phyloP scores from a whole-genome alignment of 1,140 invertebrate genomes.

The Dinothrombium tinctorium region DNA sequence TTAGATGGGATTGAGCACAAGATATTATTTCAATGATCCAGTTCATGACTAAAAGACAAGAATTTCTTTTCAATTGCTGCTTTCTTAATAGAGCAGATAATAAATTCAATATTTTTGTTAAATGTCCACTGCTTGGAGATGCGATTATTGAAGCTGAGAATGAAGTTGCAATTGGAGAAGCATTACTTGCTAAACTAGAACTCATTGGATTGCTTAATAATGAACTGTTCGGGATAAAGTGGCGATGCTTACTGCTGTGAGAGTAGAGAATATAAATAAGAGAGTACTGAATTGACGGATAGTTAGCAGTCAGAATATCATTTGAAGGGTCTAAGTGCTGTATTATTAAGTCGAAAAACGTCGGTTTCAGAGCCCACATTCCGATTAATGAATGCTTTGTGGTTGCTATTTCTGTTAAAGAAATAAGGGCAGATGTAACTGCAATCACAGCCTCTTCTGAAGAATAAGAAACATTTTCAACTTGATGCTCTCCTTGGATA shows the following conservation, averaged over 20 bases:
- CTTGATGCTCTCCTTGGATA: neutral
- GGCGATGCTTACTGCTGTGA: conserved; percentile 58
- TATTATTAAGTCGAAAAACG: conserved; percentile 58
- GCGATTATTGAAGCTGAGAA: conserved; percentile 30
- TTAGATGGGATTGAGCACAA: neutral
- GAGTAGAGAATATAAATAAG: conserved; percentile 39
- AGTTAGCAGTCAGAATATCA: conserved; percentile 28
- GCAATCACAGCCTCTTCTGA: conserved; percentile 35
- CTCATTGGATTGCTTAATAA: conserved; percentile 31
- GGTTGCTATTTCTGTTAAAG: conserved; percentile 45
- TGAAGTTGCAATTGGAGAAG: conserved; percentile 28
- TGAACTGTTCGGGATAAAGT: conserved; percentile 61
- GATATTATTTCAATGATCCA: conserved; percentile 27
- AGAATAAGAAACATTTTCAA: conserved; percentile 22
- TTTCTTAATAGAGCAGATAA: conserved; percentile 30
- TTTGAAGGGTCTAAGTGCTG: conserved; percentile 42
- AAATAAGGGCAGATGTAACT: conserved; percentile 48
- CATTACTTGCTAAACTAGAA: conserved; percentile 26
- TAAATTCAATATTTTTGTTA: conserved; percentile 46
- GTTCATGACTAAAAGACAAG: conserved; percentile 23
- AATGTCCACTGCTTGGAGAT: conserved; percentile 49
- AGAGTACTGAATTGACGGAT: conserved; percentile 27
- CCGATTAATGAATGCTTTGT: conserved; percentile 26
- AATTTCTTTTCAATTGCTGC: conserved; percentile 12
- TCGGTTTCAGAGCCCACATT: conserved; percentile 84